Evolutionary conservation across 2,888 invertebrate genomes (phyloP), one percentile per base, ranked within the genome.

Genomic region (Drosophila mettleri): DNA sequence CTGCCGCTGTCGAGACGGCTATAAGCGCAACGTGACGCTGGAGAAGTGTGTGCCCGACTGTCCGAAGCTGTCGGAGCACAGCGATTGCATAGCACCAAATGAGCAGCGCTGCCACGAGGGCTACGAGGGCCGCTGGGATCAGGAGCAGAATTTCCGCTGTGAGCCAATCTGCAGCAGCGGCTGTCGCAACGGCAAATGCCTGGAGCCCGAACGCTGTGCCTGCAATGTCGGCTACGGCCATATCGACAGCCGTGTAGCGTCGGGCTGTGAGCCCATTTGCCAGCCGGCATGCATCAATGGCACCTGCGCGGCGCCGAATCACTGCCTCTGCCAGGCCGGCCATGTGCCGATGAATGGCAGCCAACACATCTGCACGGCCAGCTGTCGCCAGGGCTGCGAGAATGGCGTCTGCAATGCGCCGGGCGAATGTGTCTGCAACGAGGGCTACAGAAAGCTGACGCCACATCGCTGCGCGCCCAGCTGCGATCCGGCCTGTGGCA

Each of bases 1-100:
- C 0, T 95, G 95, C 85, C 91, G 90, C 10, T 95, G 95, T 80
- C 90, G 93, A 16, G 78, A 91, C 2, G 95, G 94, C 41, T 92
- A 90, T 34, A 51, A 65, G n/a, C 76, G 79, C 16, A 75, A 79
- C 34, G 82, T 81, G 31, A 78, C 59, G 3, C 51, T 86, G 1
- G 74, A 64, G 3, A 73, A 74, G 16, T 92, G 92, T 57, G 66
- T 85, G 38, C 91, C 91, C 1, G 22, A 80, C 0, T 91, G 92
- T 63, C 82, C 86, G 38, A 86, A 86, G 6, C 29, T 64, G n/a
- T 90, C 91, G 63, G 67, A 76, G 39, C 86, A 91, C 66, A 91
- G 90, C 3, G 57, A 77, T 0, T 94, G 94, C 67, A 85, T 90
- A 12, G 92, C 85, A 1, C 93, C 93, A 1, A 92, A 93, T 54